phyloP scores from a whole-genome alignment of 37 sponge, comb jelly and placozoan species.

The Axinella damicornis region DNA sequence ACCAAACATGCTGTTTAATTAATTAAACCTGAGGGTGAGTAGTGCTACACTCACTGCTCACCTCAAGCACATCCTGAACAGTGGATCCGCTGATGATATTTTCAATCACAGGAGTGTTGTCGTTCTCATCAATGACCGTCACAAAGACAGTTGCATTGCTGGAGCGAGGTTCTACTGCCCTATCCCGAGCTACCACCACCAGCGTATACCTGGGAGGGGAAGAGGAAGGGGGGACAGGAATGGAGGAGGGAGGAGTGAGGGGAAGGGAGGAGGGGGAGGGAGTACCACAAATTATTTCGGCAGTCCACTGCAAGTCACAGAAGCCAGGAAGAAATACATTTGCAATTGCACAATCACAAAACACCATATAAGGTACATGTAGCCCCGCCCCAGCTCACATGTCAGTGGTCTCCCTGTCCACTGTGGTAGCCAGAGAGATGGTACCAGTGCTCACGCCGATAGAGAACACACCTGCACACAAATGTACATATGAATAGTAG shows the following conservation, averaged over 20 bases:
- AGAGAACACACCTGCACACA: constrained; percentile 22
- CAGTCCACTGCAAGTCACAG: too few relatives aligned
- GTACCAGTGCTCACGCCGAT: constrained; percentile 27
- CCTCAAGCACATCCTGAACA: constrained; percentile 24
- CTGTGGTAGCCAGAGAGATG: constrained; percentile 11
- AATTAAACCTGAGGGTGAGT: too few relatives aligned
- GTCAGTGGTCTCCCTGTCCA: constrained; percentile 48
- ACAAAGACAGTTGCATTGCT: constrained; percentile 37
- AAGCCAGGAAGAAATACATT: too few relatives aligned
- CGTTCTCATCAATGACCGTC: constrained; percentile 43
- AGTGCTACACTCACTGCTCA: not conserved
- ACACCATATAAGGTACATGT: too few relatives aligned
- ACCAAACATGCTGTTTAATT: too few relatives aligned
- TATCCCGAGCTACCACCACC: constrained; percentile 37
- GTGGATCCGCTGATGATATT: constrained; percentile 29
- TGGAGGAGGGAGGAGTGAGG: not conserved
- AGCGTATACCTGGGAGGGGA: constrained; percentile 24
- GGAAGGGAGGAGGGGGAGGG: not conserved
- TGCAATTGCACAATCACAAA: too few relatives aligned
- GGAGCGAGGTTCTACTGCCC: constrained; percentile 15
- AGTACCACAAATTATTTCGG: not conserved
- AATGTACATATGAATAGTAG: too few relatives aligned
- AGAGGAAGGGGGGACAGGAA: not conserved
- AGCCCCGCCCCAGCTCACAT: not conserved
- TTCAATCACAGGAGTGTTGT: constrained; percentile 41